These are phyloP conservation scores for Rhodophaea formosa DNA, from an alignment of 2,888 invertebrate genomes.

Conservation along the genomic window DNA sequence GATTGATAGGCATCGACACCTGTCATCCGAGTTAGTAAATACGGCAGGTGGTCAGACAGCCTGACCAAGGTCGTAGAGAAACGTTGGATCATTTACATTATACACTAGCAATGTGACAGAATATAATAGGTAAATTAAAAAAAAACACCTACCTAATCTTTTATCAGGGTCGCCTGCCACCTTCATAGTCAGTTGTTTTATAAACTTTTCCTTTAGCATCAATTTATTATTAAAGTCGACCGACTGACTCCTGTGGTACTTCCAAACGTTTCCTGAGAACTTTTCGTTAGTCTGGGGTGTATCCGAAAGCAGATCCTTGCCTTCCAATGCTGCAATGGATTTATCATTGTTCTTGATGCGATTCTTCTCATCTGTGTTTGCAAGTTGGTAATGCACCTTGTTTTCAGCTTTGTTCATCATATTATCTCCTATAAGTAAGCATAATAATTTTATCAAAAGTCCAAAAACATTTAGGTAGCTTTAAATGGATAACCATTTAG, in stretches of 20 bases:
- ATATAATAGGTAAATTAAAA: neutral
- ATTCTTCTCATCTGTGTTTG: slow-evolving; percentile 58
- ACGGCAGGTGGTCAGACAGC: too few relatives aligned
- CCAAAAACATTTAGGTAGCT: too few relatives aligned
- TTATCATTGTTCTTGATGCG: slow-evolving; percentile 70
- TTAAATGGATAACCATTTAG: too few relatives aligned
- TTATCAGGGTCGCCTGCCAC: slow-evolving; percentile 46
- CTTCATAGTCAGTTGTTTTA: slow-evolving; percentile 53
- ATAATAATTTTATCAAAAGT: neutral
- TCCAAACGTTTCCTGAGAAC: slow-evolving; percentile 59
- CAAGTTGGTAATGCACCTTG: slow-evolving; percentile 53
- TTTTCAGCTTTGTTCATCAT: slow-evolving; percentile 44
- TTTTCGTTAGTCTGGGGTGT: slow-evolving; percentile 45
- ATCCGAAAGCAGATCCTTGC: slow-evolving; percentile 63
- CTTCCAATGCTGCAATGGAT: slow-evolving; percentile 67
- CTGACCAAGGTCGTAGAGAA: too few relatives aligned
- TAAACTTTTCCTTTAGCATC: slow-evolving; percentile 60
- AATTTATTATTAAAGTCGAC: slow-evolving; percentile 56
- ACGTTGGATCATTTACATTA: too few relatives aligned
- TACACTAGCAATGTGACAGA: too few relatives aligned
- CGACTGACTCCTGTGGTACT: slow-evolving; percentile 46
- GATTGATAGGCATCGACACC: too few relatives aligned
- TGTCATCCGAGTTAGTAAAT: too few relatives aligned
- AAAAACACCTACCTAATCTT: slow-evolving; percentile 46
- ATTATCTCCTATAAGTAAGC: slow-evolving; percentile 59